Conservation (phyloP, 2,797 vertebrate species). For the Neosalanx taihuensis region DNA sequence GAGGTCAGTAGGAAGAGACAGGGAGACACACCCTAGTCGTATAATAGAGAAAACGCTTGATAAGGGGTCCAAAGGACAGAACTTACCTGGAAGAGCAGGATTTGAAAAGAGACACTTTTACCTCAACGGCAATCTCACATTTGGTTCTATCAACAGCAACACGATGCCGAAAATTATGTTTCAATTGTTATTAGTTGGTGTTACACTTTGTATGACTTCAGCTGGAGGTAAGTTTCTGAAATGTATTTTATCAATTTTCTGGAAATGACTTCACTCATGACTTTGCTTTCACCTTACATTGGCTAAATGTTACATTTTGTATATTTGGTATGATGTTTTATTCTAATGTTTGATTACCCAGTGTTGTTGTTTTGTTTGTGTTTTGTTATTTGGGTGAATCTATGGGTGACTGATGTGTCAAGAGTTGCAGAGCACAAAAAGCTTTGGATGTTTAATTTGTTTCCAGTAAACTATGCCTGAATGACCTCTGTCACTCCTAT, state of each 20-base stretch:
- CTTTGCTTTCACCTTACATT: background rate
- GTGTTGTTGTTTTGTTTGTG: no score
- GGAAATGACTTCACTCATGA: background rate
- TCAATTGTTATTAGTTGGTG: slow-evolving; percentile 17
- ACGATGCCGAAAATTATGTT: slow-evolving; percentile 25
- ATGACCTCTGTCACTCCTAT: background rate
- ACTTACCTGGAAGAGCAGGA: background rate
- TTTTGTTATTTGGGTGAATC: no score
- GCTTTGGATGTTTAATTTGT: background rate
- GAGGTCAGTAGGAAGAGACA: slow-evolving; percentile 9
- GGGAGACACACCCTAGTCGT: slow-evolving; percentile 45
- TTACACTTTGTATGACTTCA: slow-evolving; percentile 7
- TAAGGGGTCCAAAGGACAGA: slow-evolving; percentile 48
- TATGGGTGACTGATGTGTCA: no score
- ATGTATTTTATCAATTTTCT: background rate
- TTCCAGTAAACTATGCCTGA: background rate
- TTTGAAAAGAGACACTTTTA: background rate
- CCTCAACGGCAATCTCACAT: background rate
- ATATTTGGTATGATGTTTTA: no score
- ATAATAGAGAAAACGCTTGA: slow-evolving; percentile 40
- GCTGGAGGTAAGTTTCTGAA: slow-evolving; percentile 28
- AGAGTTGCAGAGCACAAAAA: background rate
- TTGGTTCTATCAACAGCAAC: slow-evolving; percentile 5
- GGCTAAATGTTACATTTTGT: no score
- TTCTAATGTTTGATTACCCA: background rate